Percentiles rank a stretch among this genome's conserved stretches.
These are phyloP conservation scores for Porites lutea DNA, from an alignment of 64 coral and sea anemone genomes.

Conservation along the genomic window DNA sequence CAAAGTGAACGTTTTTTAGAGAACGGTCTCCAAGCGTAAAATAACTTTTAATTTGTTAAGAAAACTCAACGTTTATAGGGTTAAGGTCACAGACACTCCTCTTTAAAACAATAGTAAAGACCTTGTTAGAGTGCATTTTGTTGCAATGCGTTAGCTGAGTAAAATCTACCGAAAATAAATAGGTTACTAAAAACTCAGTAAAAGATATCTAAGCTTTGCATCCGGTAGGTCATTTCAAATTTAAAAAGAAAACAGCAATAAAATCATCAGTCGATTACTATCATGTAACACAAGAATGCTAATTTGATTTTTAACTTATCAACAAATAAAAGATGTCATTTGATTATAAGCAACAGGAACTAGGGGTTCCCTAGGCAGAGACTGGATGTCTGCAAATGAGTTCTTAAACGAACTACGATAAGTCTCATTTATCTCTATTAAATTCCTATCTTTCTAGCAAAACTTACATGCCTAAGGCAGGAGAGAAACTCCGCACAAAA, in stretches of 20 bases:
- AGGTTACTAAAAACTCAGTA: too few species aligned
- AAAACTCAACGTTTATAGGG: too few species aligned
- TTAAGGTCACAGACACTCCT: too few species aligned
- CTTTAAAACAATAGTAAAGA: too few species aligned
- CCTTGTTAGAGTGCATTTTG: too few species aligned
- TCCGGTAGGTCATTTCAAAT: too few species aligned
- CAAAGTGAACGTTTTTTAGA: too few species aligned
- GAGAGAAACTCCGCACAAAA: neutral
- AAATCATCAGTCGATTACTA: neutral
- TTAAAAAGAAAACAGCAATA: neutral
- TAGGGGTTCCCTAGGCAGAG: neutral
- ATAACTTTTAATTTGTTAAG: too few species aligned
- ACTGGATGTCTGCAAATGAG: neutral
- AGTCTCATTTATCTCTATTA: slow-evolving; percentile 22
- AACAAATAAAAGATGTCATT: neutral
- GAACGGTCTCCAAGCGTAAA: too few species aligned
- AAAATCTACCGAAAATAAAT: too few species aligned
- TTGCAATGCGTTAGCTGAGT: too few species aligned
- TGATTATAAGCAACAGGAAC: neutral
- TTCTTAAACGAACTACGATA: slow-evolving; percentile 1
- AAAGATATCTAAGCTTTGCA: too few species aligned
- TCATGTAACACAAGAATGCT: neutral
- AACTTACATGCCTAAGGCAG: neutral
- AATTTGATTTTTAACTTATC: neutral
- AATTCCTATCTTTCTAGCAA: slow-evolving; percentile 1